Percentiles rank a stretch among this genome's conserved stretches.
phyloP scores from a whole-genome alignment of 2,113 vertebrate genomes.

The Polyodon spathula region DNA sequence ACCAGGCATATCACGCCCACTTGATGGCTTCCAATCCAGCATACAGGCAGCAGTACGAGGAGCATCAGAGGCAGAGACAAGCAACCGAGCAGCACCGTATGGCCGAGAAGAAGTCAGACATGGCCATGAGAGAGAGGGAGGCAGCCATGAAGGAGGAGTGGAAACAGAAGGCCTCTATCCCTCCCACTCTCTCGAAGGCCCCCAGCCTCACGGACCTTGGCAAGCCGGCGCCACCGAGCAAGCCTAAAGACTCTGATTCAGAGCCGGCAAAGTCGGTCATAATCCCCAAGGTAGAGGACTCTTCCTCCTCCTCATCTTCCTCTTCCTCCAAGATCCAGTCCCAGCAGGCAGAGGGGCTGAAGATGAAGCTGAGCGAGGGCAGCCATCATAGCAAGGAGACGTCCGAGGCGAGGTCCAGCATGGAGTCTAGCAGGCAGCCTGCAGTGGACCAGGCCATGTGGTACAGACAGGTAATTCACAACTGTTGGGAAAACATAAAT shows the following conservation, averaged over 20 bases:
- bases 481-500: too few relatives aligned
- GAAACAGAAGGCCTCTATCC: conserved; percentile 84
- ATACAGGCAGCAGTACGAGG: conserved; percentile 89
- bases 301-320: too few relatives aligned
- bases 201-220: conserved; percentile 81
- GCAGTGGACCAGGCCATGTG: conserved; percentile 88
- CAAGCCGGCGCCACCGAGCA: conserved; percentile 66
- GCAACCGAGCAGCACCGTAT: conserved; percentile 75
- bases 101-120: conserved; percentile 78
- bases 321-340: conserved; percentile 64
- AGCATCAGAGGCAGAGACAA: conserved; percentile 81
- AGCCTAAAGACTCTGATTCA: conserved; percentile 71
- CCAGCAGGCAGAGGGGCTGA: conserved; percentile 78
- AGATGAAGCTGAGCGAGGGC: conserved; percentile 82
- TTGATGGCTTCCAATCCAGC: conserved; percentile 82
- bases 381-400: conserved; percentile 76
- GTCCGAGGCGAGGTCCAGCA: conserved; percentile 61
- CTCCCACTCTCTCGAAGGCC: conserved; percentile 83
- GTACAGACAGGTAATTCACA: conserved; percentile 98
- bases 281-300: conserved; percentile 86
- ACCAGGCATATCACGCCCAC: conserved; percentile 90
- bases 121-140: conserved; percentile 79
- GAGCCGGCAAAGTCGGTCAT: conserved; percentile 81
- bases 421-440: conserved; percentile 72
- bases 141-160: conserved; percentile 82